A percentile compares a stretch with the other conserved stretches of the same genome.
phyloP scores from a whole-genome alignment of 23 tunicate genomes.

The Trididemnum miniatum region DNA sequence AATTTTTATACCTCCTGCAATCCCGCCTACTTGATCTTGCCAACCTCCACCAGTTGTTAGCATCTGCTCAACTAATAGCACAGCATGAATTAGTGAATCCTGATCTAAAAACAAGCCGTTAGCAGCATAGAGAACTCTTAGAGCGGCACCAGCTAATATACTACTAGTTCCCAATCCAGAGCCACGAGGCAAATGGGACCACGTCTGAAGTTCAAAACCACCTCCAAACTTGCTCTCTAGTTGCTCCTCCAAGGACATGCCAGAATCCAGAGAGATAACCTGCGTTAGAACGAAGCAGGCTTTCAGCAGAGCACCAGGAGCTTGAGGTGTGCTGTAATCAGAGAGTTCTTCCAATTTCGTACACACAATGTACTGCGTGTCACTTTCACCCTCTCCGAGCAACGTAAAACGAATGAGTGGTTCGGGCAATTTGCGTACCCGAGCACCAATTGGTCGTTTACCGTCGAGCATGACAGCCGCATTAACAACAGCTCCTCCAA shows the following conservation, averaged over 20 bases:
- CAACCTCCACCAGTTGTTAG: conserved; percentile 95
- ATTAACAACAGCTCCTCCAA: conserved; percentile 86
- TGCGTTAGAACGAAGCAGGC: conserved; percentile 69
- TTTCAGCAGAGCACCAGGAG: conserved; percentile 83
- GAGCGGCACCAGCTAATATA: conserved; percentile 77
- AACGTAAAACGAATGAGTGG: conserved; percentile 48
- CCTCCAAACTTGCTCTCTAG: conserved; percentile 36
- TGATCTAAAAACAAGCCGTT: conserved; percentile 45
- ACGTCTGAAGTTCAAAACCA: conserved; percentile 86
- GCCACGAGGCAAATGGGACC: conserved; percentile 82
- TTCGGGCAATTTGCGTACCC: conserved; percentile 52
- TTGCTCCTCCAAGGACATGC: conserved; percentile 44
- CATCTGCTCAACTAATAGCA: conserved; percentile 84
- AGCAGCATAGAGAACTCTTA: conserved; percentile 44
- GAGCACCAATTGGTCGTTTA: conserved; percentile 85
- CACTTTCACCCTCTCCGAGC: conserved; percentile 29
- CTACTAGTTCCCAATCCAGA: conserved; percentile 96
- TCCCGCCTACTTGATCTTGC: conserved; percentile 97
- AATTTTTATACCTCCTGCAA: conserved; percentile 78
- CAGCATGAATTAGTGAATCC: conserved; percentile 73
- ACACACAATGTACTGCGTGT: conserved; percentile 42
- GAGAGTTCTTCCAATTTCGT: conserved; percentile 18
- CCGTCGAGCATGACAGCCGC: conserved; percentile 67
- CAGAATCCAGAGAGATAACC: conserved; percentile 41
- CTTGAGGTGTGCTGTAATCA: conserved; percentile 73